Base-by-base conservation (phyloP, 2,797 vertebrate genomes). In the Sebastes oblongus region DNA sequence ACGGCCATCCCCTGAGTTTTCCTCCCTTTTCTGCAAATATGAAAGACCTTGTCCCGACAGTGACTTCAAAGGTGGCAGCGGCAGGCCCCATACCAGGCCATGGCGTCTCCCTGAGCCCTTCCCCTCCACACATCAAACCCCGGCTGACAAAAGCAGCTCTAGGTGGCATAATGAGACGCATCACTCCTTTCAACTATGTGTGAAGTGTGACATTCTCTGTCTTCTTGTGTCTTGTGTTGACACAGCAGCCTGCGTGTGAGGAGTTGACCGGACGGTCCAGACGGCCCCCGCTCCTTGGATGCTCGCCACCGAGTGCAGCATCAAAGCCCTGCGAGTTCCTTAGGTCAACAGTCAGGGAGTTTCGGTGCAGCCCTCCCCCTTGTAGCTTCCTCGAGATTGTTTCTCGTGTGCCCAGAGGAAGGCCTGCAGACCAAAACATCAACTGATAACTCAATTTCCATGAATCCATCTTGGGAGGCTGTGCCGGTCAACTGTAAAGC, bases 141-240 rank as follows among this genome's bases (percentile, higher is more conserved):
- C 76, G 62, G 78, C 91, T 92, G 93, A 95, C 93, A 93, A 93
- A 93, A 92, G 92, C 86, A 90, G 88, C 95, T 90, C 94, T 93
- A 93, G 94, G 94, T 94, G 93, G 92, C 90, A 92, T 95, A 94
- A 95, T 95, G 94, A 95, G 93, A 92, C 79, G 71, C 90, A 81
- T 64, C 42, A 68, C 87, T 87, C 75, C 90, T 94, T 94, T 95
- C 90, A 93, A 90, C 90, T 88, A 81, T 74, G 84, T 90, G 87
- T 89, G 90, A 90, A 92, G 89, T 91, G 91, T 91, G 92, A 92
- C 91, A 89, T 92, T 86, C 83, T 86, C 90, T 85, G 83, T 91
- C 88, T 86, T 88, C 83, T 88, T 68, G 84, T 89, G 84, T 86
- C 89, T 76, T 88, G 81, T 86, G 90, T 92, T 92, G 88, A 93